Evolutionary conservation across 2,797 vertebrate genomes (phyloP).

Genomic region (Prionace glauca): DNA sequence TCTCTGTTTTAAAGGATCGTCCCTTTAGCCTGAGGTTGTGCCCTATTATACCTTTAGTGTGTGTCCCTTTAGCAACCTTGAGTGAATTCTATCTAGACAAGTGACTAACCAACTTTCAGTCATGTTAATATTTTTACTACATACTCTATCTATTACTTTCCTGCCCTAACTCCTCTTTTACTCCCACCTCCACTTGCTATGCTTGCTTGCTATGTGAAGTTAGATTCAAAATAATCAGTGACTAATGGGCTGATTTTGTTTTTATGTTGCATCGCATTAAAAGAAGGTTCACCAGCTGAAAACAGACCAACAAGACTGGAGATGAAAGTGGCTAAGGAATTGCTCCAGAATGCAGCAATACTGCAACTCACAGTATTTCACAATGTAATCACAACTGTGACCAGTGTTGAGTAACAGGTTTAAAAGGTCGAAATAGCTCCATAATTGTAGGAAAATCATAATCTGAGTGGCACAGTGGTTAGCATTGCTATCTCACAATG

Average conservation of each 20-base stretch:
- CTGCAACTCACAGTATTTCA: neutral
- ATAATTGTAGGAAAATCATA: neutral
- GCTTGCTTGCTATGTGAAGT: neutral
- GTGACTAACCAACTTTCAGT: neutral
- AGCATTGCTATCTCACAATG: no score
- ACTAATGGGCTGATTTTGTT: neutral
- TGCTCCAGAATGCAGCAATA: neutral
- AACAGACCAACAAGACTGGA: neutral
- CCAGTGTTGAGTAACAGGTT: neutral
- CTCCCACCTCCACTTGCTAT: neutral
- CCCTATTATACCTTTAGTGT: no score
- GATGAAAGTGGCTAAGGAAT: neutral
- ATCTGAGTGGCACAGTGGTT: no score
- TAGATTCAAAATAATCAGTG: neutral
- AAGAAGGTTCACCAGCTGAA: neutral
- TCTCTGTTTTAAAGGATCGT: no score
- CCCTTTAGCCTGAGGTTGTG: no score
- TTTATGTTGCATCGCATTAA: neutral
- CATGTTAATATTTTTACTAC: neutral
- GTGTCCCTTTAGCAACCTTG: neutral
- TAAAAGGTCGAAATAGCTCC: neutral
- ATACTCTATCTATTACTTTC: neutral
- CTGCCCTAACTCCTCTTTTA: neutral
- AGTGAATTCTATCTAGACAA: neutral
- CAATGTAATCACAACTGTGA: neutral